Conservation (phyloP, 2,888 invertebrate species). For the Drosophila algonquin region DNA sequence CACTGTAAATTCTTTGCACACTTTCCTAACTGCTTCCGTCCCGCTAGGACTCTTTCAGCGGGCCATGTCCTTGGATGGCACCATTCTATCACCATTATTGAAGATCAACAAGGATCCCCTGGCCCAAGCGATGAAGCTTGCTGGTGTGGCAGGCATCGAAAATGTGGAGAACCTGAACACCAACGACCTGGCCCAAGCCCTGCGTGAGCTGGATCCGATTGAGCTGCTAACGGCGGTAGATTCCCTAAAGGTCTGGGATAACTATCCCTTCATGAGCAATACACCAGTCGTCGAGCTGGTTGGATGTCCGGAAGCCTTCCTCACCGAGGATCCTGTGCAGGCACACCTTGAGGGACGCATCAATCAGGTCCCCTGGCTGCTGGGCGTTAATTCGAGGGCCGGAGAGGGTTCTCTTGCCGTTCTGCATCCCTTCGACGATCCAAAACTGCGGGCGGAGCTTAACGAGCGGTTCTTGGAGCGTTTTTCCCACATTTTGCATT, state of each 20-base stretch:
- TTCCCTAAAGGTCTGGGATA: constrained; percentile 83
- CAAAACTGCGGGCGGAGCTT: constrained; percentile 56
- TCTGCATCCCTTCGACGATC: constrained; percentile 49
- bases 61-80: constrained; percentile 84
- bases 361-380: constrained; percentile 84
- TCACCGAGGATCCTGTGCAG: constrained; percentile 83
- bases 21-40: not conserved
- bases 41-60: constrained; percentile 82
- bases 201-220: constrained; percentile 81
- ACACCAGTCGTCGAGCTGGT: constrained; percentile 82
- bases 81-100: constrained; percentile 75
- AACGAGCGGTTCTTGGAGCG: constrained; percentile 69
- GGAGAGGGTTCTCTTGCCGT: constrained; percentile 84
- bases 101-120: constrained; percentile 58
- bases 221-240: constrained; percentile 81
- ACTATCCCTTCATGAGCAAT: constrained; percentile 83
- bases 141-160: constrained; percentile 80
- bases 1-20: too few relatives aligned
- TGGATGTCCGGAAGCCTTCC: constrained; percentile 81
- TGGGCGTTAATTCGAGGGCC: constrained; percentile 82
- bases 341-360: constrained; percentile 77
- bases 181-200: constrained; percentile 77
- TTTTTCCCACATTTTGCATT: constrained; percentile 50
- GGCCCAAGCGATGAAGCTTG: constrained; percentile 77
- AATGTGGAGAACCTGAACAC: constrained; percentile 48